Evolutionary conservation across 1,140 invertebrate species (phyloP).

Genomic region (Drepana arcuata): DNA sequence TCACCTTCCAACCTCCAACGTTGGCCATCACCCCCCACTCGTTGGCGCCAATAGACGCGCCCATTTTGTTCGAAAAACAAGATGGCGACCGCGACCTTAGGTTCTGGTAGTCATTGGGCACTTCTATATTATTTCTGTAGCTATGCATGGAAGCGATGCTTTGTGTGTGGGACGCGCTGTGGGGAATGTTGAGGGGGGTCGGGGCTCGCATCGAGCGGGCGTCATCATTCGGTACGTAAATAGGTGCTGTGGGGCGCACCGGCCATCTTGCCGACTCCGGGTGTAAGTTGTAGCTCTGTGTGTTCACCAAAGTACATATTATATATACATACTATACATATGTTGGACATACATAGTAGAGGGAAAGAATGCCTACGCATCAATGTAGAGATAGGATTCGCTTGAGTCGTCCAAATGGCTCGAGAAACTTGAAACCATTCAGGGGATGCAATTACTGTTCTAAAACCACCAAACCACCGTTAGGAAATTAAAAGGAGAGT

Average conservation of each 20-base stretch:
- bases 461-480: conserved; percentile 66
- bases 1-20: conserved; percentile 68
- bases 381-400: conserved; percentile 65
- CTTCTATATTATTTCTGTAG: conserved; percentile 67
- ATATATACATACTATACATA: conserved; percentile 29
- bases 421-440: conserved; percentile 17
- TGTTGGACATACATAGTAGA: conserved; percentile 1
- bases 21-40: conserved; percentile 64
- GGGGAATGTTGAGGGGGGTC: conserved; percentile 55
- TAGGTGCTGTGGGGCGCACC: conserved; percentile 52
- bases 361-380: conserved; percentile 43
- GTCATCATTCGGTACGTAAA: conserved; percentile 63
- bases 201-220: conserved; percentile 30
- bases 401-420: conserved; percentile 25
- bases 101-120: conserved; percentile 63
- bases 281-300: conserved; percentile 67
- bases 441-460: conserved; percentile 28
- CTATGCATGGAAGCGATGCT: conserved; percentile 67
- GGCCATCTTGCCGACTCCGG: conserved; percentile 52
- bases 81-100: conserved; percentile 66
- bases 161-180: conserved; percentile 56
- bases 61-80: conserved; percentile 70
- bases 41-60: conserved; percentile 58
- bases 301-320: conserved; percentile 25
- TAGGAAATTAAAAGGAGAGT: conserved; percentile 30